A percentile compares a stretch with the other conserved stretches of the same genome.
phyloP scores from a whole-genome alignment of 2,888 invertebrate genomes.

The Steinernema scapterisci region DNA sequence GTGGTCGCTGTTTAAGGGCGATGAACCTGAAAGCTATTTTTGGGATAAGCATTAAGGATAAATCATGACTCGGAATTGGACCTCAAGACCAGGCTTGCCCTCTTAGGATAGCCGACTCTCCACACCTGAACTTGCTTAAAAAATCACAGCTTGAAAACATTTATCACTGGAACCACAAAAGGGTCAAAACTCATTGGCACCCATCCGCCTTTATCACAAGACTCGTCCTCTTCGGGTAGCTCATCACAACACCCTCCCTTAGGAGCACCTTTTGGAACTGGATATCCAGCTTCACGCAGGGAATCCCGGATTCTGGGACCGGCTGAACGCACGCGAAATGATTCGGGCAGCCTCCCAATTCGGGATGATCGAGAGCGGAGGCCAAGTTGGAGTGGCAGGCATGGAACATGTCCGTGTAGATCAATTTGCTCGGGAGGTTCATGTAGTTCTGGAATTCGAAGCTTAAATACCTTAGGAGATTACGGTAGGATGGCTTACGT shows the following conservation, averaged over 20 bases:
- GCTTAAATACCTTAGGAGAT: too few relatives aligned
- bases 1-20: conserved; percentile 18
- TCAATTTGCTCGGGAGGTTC: background rate
- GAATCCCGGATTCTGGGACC: too few relatives aligned
- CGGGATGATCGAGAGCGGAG: background rate
- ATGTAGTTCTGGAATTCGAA: background rate
- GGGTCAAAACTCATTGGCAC: background rate
- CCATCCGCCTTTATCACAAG: background rate
- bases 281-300: background rate
- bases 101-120: too few relatives aligned
- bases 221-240: background rate
- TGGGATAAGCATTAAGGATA: conserved; percentile 10
- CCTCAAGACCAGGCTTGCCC: too few relatives aligned
- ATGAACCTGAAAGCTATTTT: conserved; percentile 3
- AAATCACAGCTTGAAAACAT: too few relatives aligned
- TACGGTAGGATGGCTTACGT: background rate
- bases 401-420: background rate
- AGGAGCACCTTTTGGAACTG: background rate
- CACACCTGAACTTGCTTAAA: too few relatives aligned
- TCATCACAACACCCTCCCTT: background rate
- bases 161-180: too few relatives aligned
- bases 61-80: too few relatives aligned
- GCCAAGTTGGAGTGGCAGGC: background rate
- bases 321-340: background rate
- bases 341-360: conserved; percentile 14